Conservation (phyloP, 2,113 vertebrate species). For the Pipra filicauda region DNA sequence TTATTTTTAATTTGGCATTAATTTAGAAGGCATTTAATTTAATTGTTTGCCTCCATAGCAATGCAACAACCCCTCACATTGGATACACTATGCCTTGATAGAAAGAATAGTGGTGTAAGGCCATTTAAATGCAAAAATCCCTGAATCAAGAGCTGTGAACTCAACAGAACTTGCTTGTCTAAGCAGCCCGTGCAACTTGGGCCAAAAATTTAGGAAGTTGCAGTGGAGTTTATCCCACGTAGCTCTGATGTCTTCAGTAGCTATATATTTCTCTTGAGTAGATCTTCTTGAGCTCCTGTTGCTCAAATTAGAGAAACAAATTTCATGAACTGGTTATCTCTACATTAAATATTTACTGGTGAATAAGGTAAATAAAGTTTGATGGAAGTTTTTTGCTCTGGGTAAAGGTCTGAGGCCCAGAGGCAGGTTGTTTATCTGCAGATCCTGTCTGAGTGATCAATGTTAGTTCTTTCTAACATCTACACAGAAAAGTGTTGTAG, state of each 20-base stretch:
- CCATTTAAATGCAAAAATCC: not conserved
- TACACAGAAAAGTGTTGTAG: not conserved
- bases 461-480: not conserved
- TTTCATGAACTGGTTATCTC: not conserved
- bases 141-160: not conserved
- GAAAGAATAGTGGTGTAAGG: not conserved
- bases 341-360: not conserved
- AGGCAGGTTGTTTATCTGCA: not conserved
- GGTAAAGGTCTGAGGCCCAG: not conserved
- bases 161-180: not conserved
- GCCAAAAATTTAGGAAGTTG: not conserved
- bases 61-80: not conserved
- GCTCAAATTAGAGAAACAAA: not conserved
- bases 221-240: not conserved
- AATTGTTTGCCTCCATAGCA: not conserved
- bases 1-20: not conserved
- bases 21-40: not conserved
- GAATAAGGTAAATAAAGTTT: not conserved
- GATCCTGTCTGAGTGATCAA: not conserved
- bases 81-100: rapidly evolving
- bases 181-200: rapidly evolving
- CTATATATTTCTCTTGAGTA: not conserved
- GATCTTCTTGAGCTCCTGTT: not conserved
- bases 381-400: not conserved
- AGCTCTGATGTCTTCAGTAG: not conserved